Evolutionary conservation across 2,888 invertebrate genomes (phyloP), one percentile per base, ranked within the genome.

Genomic region (Bugula neritina): DNA sequence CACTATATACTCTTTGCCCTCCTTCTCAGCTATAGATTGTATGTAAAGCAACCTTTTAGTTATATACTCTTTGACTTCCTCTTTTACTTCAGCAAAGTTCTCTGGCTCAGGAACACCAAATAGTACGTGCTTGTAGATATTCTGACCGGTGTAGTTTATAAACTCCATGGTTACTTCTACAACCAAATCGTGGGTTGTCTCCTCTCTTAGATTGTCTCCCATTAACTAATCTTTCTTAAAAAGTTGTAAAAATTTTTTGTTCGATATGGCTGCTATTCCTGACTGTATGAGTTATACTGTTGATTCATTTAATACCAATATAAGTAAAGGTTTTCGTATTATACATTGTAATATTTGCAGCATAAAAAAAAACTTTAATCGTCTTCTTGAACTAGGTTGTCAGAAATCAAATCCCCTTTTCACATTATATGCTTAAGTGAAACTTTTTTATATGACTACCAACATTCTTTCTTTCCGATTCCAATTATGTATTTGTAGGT

Each of bases 101-200:
- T 63, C 63, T 21, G 63, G 63, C 27, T 63, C 31, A 13, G 63
- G 63, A n/a, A n/a, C n/a, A n/a, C n/a, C n/a, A n/a, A n/a, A n/a
- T n/a, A n/a, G n/a, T n/a, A n/a, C n/a, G n/a, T n/a, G n/a, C n/a
- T n/a, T n/a, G n/a, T n/a, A n/a, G n/a, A n/a, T n/a, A n/a, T n/a
- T n/a, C n/a, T n/a, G n/a, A n/a, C 23, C 10, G 57, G 10, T 43
- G 17, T 43, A 5, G 10, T 43, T 5, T 10, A 57, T 23, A 17
- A 52, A 52, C 43, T 43, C 43, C 43, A 43, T 43, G 17, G 10
- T 10, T 5, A 43, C 43, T 17, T 43, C 43, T 43, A 43, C 43
- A 5, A 43, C 43, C 43, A 43, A 43, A 17, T 43, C 43, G 17
- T 43, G 43, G 5, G 17, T 10, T 10, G 43, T 43, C 43, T 43